A percentile compares a stretch with the other conserved stretches of the same genome.
Evolutionary conservation across 2,888 invertebrate genomes (phyloP).

Genomic region (Pyrrhia umbra): DNA sequence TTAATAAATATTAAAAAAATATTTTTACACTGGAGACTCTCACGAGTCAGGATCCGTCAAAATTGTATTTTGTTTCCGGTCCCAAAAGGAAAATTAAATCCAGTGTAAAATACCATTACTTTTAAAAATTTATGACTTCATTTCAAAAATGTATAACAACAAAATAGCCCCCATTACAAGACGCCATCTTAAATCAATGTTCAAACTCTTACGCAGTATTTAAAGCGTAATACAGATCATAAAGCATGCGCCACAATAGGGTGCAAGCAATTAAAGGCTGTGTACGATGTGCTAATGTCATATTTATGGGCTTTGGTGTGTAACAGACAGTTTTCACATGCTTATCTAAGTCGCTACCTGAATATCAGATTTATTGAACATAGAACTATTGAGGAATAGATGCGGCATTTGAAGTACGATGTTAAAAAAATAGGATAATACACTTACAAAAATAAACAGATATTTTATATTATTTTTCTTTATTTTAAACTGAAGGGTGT

Average conservation of each 20-base stretch:
- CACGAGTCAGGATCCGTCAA: too few species aligned
- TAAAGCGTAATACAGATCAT: conserved; percentile 66
- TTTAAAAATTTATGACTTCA: neutral
- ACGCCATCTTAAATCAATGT: conserved; percentile 47
- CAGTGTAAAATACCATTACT: too few species aligned
- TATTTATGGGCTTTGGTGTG: conserved; percentile 86
- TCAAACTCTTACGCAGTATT: conserved; percentile 40
- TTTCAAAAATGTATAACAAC: neutral
- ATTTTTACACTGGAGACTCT: too few species aligned
- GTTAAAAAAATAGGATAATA: neutral
- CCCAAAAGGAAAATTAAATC: too few species aligned
- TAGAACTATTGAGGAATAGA: conserved; percentile 63
- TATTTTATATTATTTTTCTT: too few species aligned
- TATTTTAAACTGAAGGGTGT: too few species aligned
- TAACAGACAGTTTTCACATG: conserved; percentile 87
- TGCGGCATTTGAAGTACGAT: conserved; percentile 12
- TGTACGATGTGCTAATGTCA: conserved; percentile 87
- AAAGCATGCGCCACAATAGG: conserved; percentile 79
- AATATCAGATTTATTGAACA: conserved; percentile 72
- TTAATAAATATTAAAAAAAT: neutral
- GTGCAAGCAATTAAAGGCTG: conserved; percentile 80
- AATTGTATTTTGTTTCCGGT: too few species aligned
- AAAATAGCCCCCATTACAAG: conserved; percentile 4
- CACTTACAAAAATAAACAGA: neutral
- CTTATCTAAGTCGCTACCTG: conserved; percentile 81